phyloP scores from a whole-genome alignment of 2,797 vertebrate species.

The Pogonophryne albipinna region DNA sequence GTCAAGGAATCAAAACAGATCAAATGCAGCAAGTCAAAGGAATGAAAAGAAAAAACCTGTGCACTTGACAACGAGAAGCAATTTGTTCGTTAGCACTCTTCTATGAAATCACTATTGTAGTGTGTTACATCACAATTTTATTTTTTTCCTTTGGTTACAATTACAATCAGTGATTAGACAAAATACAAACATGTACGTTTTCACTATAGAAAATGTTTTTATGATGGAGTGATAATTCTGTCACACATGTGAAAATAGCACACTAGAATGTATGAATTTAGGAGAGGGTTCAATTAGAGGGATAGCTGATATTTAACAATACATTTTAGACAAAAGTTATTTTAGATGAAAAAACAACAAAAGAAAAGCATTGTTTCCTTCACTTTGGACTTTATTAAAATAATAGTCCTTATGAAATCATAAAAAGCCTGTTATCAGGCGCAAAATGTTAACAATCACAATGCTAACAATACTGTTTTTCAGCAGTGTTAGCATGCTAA shows the following conservation, averaged over 20 bases:
- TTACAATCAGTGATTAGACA: conserved; percentile 28
- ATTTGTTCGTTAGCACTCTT: conserved; percentile 50
- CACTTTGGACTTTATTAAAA: neutral
- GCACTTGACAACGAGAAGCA: conserved; percentile 40
- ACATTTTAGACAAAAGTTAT: neutral
- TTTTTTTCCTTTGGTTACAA: conserved; percentile 12
- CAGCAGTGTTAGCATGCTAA: neutral
- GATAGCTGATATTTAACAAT: neutral
- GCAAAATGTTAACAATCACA: neutral
- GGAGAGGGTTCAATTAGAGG: no score
- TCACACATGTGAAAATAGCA: neutral
- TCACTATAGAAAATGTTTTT: conserved; percentile 3
- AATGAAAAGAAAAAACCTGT: conserved; percentile 19
- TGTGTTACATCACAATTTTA: conserved; percentile 59
- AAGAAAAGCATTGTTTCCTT: neutral
- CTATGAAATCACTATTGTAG: conserved; percentile 57
- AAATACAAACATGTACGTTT: conserved; percentile 10
- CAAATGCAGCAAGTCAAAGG: conserved; percentile 67
- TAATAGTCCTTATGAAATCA: no score
- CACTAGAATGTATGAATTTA: no score
- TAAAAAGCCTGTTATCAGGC: neutral
- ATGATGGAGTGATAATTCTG: neutral
- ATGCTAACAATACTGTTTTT: neutral
- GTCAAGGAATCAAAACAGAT: conserved; percentile 77
- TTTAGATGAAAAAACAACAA: neutral